Conservation (phyloP, 2,888 invertebrate genomes). For the Mayetiola destructor region DNA sequence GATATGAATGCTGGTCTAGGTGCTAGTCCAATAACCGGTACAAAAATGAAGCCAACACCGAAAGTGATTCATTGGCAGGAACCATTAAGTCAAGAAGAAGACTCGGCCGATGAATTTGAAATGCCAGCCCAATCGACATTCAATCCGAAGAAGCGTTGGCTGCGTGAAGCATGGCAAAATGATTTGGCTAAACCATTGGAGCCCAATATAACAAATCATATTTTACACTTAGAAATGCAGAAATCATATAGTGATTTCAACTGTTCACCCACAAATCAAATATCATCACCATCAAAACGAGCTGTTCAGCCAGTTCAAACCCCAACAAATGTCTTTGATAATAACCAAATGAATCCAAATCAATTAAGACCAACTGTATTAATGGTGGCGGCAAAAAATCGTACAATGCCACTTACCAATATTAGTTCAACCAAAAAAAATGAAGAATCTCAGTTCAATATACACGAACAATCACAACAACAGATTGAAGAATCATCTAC, state of each 20-base stretch:
- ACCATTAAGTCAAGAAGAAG: conserved; percentile 25
- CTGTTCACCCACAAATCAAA: background rate
- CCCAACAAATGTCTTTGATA: background rate
- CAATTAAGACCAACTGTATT: conserved; percentile 20
- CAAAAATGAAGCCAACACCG: conserved; percentile 29
- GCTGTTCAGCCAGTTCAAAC: background rate
- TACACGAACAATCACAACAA: background rate
- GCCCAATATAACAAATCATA: conserved; percentile 15
- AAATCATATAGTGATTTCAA: too few relatives aligned
- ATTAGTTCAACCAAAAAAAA: background rate
- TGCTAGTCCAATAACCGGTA: conserved; percentile 17
- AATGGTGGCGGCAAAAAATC: conserved; percentile 19
- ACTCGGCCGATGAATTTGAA: conserved; percentile 32
- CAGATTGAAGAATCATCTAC: conserved; percentile 1
- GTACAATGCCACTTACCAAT: conserved; percentile 13
- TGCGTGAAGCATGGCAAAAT: conserved; percentile 40
- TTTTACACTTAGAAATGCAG: background rate
- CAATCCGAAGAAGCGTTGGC: conserved; percentile 44
- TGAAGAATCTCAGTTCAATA: background rate
- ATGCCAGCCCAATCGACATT: conserved; percentile 23
- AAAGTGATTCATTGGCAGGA: conserved; percentile 26
- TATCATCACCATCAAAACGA: background rate
- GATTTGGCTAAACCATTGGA: conserved; percentile 25
- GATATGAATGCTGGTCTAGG: conserved; percentile 23
- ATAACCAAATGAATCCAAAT: conserved; percentile 17